Evolutionary conservation across 92 coral and sea anemone species (phyloP).

Genomic region (Ricordea florida): DNA sequence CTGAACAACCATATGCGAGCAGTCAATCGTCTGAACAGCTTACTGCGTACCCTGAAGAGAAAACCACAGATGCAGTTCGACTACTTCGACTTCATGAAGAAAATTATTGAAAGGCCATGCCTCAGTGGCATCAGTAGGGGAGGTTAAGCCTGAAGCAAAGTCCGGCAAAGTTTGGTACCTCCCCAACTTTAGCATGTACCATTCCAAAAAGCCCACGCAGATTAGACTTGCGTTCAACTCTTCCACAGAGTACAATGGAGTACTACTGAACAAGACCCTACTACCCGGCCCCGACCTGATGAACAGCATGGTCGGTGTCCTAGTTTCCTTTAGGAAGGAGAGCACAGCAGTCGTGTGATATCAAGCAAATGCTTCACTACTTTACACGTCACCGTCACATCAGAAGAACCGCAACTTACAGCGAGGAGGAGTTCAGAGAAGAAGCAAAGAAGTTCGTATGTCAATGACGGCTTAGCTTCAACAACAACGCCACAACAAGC

Average conservation of each 20-base stretch:
- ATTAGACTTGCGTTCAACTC: conserved; percentile 64
- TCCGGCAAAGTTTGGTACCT: conserved; percentile 57
- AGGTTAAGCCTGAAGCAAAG: neutral
- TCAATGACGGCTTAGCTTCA: conserved; percentile 49
- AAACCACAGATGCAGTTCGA: conserved; percentile 63
- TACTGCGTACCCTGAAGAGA: conserved; percentile 31
- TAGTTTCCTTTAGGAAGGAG: conserved; percentile 47
- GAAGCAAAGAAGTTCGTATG: conserved; percentile 36
- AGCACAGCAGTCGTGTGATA: conserved; percentile 27
- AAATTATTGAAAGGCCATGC: conserved; percentile 67
- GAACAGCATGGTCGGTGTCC: conserved; percentile 58
- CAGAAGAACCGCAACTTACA: conserved; percentile 34
- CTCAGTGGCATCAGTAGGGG: conserved; percentile 24
- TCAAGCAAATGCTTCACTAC: conserved; percentile 52
- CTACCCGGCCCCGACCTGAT: conserved; percentile 65
- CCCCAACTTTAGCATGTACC: conserved; percentile 61
- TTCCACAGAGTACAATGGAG: conserved; percentile 34
- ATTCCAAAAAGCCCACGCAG: conserved; percentile 56
- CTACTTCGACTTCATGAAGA: conserved; percentile 67
- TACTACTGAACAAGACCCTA: conserved; percentile 55
- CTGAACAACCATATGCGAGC: conserved; percentile 69
- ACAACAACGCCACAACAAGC: conserved; percentile 3
- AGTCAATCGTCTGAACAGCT: conserved; percentile 39
- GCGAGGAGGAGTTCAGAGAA: conserved; percentile 42
- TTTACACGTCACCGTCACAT: conserved; percentile 53